These are phyloP conservation scores for Drosophila leontia DNA, from an alignment of 1,140 invertebrate genomes.

Conservation along the genomic window DNA sequence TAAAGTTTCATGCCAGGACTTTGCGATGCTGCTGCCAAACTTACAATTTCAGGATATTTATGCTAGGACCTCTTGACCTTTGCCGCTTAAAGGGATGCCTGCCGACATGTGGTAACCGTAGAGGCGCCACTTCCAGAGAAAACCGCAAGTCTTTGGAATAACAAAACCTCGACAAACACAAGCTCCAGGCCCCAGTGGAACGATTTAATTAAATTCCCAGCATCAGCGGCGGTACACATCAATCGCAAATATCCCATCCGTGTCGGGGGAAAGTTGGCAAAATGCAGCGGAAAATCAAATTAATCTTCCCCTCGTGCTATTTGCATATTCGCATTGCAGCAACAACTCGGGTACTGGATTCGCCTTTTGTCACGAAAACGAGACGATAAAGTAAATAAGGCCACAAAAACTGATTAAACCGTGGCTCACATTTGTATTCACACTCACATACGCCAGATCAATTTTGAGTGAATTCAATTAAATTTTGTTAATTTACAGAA, in stretches of 20 bases:
- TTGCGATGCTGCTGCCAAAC: neutral
- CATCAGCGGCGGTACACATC: constrained; percentile 7
- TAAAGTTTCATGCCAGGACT: constrained; percentile 6
- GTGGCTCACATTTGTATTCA: constrained; percentile 7
- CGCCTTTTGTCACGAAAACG: constrained; percentile 43
- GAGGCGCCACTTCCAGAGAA: constrained; percentile 24
- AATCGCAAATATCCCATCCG: constrained; percentile 18
- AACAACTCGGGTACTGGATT: constrained; percentile 5
- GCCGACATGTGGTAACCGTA: constrained; percentile 19
- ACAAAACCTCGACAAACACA: neutral
- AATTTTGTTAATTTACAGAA: constrained; percentile 2
- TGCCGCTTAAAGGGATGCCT: neutral
- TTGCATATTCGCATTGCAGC: constrained; percentile 47
- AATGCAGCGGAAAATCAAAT: constrained; percentile 63
- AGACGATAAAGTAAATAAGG: constrained; percentile 39
- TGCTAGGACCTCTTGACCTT: constrained; percentile 35
- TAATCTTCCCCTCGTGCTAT: constrained; percentile 50
- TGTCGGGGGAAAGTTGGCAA: constrained; percentile 27
- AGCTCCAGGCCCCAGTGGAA: neutral
- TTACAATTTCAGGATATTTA: neutral
- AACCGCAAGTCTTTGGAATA: constrained; percentile 19
- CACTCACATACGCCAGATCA: neutral
- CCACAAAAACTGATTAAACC: constrained; percentile 43
- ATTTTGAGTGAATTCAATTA: constrained; percentile 17
- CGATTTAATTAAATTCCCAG: constrained; percentile 46